Percentiles rank a stretch among this genome's conserved stretches.
Evolutionary conservation across 2,113 vertebrate genomes (phyloP).

Genomic region (Euleptes europaea): DNA sequence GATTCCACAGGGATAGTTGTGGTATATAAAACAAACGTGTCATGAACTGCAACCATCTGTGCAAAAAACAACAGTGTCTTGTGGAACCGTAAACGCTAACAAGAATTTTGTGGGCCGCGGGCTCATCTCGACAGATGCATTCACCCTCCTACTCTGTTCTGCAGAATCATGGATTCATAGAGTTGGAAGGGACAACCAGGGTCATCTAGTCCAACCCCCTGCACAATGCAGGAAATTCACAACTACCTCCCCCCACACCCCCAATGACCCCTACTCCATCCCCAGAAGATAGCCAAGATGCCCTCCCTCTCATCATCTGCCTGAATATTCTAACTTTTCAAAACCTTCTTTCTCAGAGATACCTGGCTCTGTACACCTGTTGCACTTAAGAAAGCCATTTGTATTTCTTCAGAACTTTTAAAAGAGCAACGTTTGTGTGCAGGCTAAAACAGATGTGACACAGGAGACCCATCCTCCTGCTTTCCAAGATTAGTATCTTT

Average conservation of each 20-base stretch:
- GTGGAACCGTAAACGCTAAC: not conserved
- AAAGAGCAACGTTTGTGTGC: no score
- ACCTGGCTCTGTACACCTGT: not conserved
- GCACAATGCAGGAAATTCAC: no score
- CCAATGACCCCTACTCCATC: no score
- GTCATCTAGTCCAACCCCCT: no score
- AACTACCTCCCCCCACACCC: no score
- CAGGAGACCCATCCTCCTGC: no score
- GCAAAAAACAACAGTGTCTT: not conserved
- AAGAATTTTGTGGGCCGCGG: not conserved
- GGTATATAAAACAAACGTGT: fast-evolving
- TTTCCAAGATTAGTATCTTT: no score
- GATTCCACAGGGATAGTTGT: fast-evolving
- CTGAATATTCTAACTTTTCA: not conserved
- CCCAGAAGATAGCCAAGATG: no score
- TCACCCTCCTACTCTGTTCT: not conserved
- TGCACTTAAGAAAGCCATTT: not conserved
- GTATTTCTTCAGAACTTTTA: not conserved
- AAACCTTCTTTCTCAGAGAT: not conserved
- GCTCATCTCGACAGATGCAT: not conserved
- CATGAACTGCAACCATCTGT: not conserved
- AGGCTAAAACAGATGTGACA: no score
- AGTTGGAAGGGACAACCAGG: no score
- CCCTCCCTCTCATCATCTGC: no score
- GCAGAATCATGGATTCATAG: no score